Base-by-base conservation (phyloP, 2,113 vertebrate genomes). In the Glaucidium brasilianum region DNA sequence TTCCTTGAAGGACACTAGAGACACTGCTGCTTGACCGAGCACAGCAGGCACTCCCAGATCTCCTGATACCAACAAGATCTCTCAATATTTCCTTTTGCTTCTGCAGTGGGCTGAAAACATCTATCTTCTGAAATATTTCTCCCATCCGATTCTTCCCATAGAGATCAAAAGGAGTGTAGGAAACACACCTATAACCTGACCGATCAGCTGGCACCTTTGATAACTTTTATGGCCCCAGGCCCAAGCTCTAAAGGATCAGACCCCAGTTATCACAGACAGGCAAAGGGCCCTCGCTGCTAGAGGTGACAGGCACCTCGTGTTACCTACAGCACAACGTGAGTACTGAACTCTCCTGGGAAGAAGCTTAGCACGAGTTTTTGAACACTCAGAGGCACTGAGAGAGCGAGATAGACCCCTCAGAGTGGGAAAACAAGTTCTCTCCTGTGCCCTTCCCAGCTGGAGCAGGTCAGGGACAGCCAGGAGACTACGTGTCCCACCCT, bases 401-500 rank as follows among this genome's bases (percentile, higher is more conserved):
- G 53, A 41, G n/a, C 1, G 67, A 58, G 78, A 35, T 14, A 4
- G 12, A 4, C 26, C 34, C 41, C 45, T 16, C 1, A 3, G 47
- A 13, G n/a, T 2, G 15, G 27, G 52, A 27, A 25, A 45, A 35
- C 12, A 26, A 35, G 27, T 2, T 0, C 35, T 68, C 0, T 26
- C 25, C 43, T 2, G 5, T 60, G 50, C n/a, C 47, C 34, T 53
- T 41, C 53, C 68, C 41, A 56, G 52, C 66, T 39, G 1, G 1
- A 30, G 69, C 5, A 4, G 55, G 22, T 14, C 34, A 39, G 37
- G 69, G 64, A 15, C 15, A 73, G 23, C 47, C 72, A 62, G 63
- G 47, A 66, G 32, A 15, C 26, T 4, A 6, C 50, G 45, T 23
- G 14, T 55, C 55, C 86, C 30, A 20, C 37, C 41, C 41, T 1